Evolutionary conservation across 2,797 vertebrate genomes (phyloP).

Genomic region (Scomberomorus guttatus): DNA sequence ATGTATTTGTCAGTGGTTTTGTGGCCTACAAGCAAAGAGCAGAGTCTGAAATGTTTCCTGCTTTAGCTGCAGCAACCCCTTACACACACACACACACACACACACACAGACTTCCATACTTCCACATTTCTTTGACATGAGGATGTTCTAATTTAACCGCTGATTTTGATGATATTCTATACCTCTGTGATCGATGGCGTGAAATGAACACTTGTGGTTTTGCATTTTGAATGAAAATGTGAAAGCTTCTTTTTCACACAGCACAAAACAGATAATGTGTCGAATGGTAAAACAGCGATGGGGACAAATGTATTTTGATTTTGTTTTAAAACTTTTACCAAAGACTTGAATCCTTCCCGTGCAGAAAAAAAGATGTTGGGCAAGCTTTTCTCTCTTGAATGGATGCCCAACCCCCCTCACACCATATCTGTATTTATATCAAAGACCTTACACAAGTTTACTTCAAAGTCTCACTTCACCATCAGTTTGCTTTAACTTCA

Average conservation of each 20-base stretch:
- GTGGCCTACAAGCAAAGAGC: conserved; percentile 44
- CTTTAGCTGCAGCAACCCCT: conserved; percentile 25
- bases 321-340: conserved; percentile 88
- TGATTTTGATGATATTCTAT: conserved; percentile 34
- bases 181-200: conserved; percentile 35
- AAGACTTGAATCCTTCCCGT: conserved; percentile 89
- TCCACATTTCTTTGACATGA: conserved; percentile 15
- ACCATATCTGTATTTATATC: conserved; percentile 16
- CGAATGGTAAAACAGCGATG: conserved; percentile 71
- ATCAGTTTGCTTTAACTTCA: conserved; percentile 24
- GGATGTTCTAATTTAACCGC: conserved; percentile 20
- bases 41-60: conserved; percentile 30
- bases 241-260: conserved; percentile 70
- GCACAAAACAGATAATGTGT: conserved; percentile 82
- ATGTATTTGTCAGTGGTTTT: conserved; percentile 32
- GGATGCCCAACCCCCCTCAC: not conserved
- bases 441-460: not conserved
- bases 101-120: not conserved
- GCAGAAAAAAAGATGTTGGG: conserved; percentile 71
- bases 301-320: conserved; percentile 55
- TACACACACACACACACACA: not conserved
- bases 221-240: conserved; percentile 44
- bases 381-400: conserved; percentile 44
- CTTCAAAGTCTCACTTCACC: conserved; percentile 12
- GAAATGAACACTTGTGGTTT: conserved; percentile 46